phyloP scores from a whole-genome alignment of 1,140 invertebrate species.

The Orussus abietinus region DNA sequence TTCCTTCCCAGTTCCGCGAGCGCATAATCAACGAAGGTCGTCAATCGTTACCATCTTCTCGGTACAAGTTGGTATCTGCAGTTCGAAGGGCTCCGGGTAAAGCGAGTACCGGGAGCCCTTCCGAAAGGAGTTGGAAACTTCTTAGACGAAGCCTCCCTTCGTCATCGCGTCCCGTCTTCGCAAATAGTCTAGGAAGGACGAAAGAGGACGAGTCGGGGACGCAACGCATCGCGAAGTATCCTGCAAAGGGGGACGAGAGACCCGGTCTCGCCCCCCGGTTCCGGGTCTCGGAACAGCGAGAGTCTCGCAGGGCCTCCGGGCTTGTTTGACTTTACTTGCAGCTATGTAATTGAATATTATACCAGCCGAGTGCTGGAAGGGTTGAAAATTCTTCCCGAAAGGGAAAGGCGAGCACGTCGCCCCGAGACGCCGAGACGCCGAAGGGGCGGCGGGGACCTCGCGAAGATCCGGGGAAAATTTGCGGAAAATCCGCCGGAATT shows the following conservation, averaged over 20 bases:
- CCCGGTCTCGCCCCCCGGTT: constrained; percentile 11
- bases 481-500: constrained; percentile 36
- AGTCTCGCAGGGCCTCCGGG: constrained; percentile 15
- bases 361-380: constrained; percentile 34
- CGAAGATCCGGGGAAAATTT: constrained; percentile 33
- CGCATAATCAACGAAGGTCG: too few relatives aligned
- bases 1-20: too few relatives aligned
- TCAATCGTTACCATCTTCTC: too few relatives aligned
- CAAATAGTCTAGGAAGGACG: neutral
- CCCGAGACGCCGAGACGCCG: too few relatives aligned
- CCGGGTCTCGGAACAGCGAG: constrained; percentile 18
- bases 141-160: too few relatives aligned
- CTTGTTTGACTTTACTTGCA: constrained; percentile 43
- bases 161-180: constrained; percentile 19
- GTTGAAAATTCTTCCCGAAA: constrained; percentile 37
- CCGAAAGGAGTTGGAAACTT: too few relatives aligned
- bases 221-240: neutral
- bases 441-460: constrained; percentile 29
- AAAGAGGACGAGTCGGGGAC: constrained; percentile 1
- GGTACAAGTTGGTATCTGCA: too few relatives aligned
- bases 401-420: constrained; percentile 29
- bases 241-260: neutral
- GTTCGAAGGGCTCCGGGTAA: too few relatives aligned
- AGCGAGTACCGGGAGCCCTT: too few relatives aligned
- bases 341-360: constrained; percentile 46